Percentiles rank a stretch among this genome's conserved stretches.
Conservation (phyloP, 30 jellyfish, hydroid and myxozoan species). For the Cassiopea xamachana region DNA sequence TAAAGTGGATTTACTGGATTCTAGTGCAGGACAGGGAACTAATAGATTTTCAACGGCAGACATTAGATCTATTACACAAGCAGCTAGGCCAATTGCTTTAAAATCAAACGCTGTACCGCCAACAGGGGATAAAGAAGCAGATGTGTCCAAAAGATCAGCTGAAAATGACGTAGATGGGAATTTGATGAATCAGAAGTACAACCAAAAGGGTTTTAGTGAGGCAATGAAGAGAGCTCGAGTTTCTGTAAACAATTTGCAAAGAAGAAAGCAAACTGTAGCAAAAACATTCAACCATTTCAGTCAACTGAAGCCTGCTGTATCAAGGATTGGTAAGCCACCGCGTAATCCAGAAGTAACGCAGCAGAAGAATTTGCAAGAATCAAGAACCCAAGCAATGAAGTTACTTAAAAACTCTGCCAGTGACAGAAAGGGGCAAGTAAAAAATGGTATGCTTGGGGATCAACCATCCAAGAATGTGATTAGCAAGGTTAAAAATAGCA, state of each 20-base stretch:
- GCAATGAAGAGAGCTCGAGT: constrained; percentile 71
- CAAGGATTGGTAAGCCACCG: constrained; percentile 5
- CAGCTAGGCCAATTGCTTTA: neutral
- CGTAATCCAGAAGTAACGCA: constrained; percentile 31
- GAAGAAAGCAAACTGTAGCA: constrained; percentile 12
- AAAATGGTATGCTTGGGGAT: constrained; percentile 84
- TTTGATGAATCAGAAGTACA: constrained; percentile 27
- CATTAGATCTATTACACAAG: constrained; percentile 15
- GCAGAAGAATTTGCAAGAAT: constrained; percentile 61
- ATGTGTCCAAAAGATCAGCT: constrained; percentile 20
- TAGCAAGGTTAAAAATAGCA: constrained; percentile 7
- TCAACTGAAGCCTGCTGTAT: neutral
- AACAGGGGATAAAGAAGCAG: neutral
- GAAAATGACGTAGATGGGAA: constrained; percentile 31
- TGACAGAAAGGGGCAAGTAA: constrained; percentile 27
- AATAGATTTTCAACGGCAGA: constrained; percentile 63
- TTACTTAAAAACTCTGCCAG: constrained; percentile 33
- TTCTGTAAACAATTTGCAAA: constrained; percentile 41
- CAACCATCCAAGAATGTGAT: constrained; percentile 40
- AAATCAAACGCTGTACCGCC: neutral
- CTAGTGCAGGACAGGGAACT: constrained; percentile 61
- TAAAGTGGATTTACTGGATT: constrained; percentile 31
- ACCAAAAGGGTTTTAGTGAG: constrained; percentile 25
- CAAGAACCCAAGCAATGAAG: constrained; percentile 72
- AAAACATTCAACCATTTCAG: constrained; percentile 4